A percentile compares a stretch with the other conserved stretches of the same genome.
Conservation (phyloP, 1,140 invertebrate genomes). For the Drosophila melanica region DNA sequence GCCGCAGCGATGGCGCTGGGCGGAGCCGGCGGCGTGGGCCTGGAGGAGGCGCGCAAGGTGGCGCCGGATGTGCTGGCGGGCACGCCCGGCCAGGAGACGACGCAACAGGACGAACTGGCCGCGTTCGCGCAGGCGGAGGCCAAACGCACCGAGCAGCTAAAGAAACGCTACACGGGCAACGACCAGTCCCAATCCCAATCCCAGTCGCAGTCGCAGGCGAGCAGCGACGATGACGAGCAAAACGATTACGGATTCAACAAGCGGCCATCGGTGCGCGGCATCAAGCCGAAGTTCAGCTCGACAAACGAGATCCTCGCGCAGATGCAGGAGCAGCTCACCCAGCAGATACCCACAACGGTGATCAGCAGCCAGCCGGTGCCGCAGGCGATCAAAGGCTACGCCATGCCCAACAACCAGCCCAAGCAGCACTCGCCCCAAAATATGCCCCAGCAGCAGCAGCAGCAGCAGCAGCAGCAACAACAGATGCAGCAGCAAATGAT, state of each 20-base stretch:
- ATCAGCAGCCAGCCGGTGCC: slow-evolving; percentile 71
- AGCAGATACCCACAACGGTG: slow-evolving; percentile 84
- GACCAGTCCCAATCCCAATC: slow-evolving; percentile 12
- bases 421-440: slow-evolving; percentile 77
- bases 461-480: slow-evolving; percentile 61
- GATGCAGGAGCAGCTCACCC: slow-evolving; percentile 89
- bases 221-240: slow-evolving; percentile 90
- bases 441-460: slow-evolving; percentile 59
- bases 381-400: slow-evolving; percentile 76
- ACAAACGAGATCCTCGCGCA: slow-evolving; percentile 93
- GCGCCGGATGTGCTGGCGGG: slow-evolving; percentile 91
- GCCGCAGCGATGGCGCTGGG: too few species aligned
- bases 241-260: slow-evolving; percentile 95
- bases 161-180: slow-evolving; percentile 88
- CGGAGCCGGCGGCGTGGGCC: slow-evolving; percentile 4
- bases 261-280: slow-evolving; percentile 91
- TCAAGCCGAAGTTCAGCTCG: slow-evolving; percentile 87
- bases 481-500: slow-evolving; percentile 71
- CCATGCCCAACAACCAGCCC: slow-evolving; percentile 77
- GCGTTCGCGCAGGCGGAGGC: slow-evolving; percentile 93
- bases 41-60: slow-evolving; percentile 83
- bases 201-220: slow-evolving; percentile 83
- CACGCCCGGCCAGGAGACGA: slow-evolving; percentile 86
- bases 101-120: slow-evolving; percentile 89
- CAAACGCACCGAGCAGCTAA: slow-evolving; percentile 90